phyloP scores from a whole-genome alignment of 2,888 invertebrate species.

The Celastrina argiolus region DNA sequence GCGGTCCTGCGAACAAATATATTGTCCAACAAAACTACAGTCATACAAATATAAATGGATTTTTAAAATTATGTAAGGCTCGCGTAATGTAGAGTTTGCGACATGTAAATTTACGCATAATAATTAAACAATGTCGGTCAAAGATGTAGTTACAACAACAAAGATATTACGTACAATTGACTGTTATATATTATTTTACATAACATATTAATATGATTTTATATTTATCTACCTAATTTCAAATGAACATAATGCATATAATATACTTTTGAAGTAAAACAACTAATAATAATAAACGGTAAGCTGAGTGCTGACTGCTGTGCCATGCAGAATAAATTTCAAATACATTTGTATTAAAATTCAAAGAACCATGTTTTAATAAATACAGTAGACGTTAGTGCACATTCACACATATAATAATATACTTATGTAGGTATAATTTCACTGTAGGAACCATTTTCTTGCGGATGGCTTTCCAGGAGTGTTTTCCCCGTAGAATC shows the following conservation, averaged over 20 bases:
- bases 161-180: not conserved
- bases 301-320: too few species aligned
- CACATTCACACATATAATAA: too few species aligned
- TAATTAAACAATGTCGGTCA: constrained; percentile 10
- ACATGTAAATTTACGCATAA: not conserved
- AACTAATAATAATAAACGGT: too few species aligned
- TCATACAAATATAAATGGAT: not conserved
- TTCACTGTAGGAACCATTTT: not conserved
- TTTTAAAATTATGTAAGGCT: not conserved
- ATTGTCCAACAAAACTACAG: not conserved
- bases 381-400: too few species aligned
- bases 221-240: not conserved
- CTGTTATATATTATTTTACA: not conserved
- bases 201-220: not conserved
- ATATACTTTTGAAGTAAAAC: too few species aligned
- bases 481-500: constrained; percentile 20
- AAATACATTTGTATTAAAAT: too few species aligned
- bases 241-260: too few species aligned
- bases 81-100: not conserved
- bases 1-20: too few species aligned
- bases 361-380: too few species aligned
- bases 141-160: not conserved
- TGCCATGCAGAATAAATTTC: too few species aligned
- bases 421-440: too few species aligned
- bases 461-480: constrained; percentile 15